Evolutionary conservation across 2,888 invertebrate species (phyloP).

Genomic region (Morpho helenor): DNA sequence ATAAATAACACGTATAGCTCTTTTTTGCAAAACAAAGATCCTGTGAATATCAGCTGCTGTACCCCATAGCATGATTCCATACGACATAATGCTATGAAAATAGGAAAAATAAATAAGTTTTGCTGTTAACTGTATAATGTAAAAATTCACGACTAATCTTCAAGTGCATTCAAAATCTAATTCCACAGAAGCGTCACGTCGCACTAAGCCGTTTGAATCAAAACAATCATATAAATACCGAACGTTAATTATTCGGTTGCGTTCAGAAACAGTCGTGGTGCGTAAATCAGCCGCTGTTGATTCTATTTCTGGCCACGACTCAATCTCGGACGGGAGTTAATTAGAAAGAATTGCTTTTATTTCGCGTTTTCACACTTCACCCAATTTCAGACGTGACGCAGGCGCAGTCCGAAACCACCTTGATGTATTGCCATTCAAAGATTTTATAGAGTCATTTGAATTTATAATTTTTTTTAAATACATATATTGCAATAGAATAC

Average conservation of each 20-base stretch:
- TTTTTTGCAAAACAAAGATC: no score
- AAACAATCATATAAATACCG: constrained; percentile 73
- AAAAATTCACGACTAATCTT: background rate
- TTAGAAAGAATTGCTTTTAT: constrained; percentile 79
- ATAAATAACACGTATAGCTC: no score
- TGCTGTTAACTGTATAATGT: no score
- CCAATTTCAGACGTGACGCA: constrained; percentile 54
- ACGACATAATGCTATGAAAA: no score
- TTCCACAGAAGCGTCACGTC: constrained; percentile 35
- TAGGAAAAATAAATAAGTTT: no score
- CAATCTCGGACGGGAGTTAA: constrained; percentile 63
- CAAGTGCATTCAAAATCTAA: constrained; percentile 20
- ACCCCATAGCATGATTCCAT: no score
- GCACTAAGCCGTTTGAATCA: constrained; percentile 64
- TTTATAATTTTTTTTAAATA: background rate
- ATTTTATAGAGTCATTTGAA: constrained; percentile 28
- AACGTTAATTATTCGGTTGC: constrained; percentile 69
- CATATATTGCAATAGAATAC: background rate
- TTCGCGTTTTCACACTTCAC: constrained; percentile 70
- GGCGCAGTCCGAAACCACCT: constrained; percentile 48
- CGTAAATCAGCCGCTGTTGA: constrained; percentile 61
- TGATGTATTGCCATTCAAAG: constrained; percentile 49
- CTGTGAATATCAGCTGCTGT: no score
- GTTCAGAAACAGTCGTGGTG: constrained; percentile 63
- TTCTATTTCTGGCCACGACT: constrained; percentile 62